phyloP scores from a whole-genome alignment of 1,140 invertebrate species.

The Centruroides sculpturatus region DNA sequence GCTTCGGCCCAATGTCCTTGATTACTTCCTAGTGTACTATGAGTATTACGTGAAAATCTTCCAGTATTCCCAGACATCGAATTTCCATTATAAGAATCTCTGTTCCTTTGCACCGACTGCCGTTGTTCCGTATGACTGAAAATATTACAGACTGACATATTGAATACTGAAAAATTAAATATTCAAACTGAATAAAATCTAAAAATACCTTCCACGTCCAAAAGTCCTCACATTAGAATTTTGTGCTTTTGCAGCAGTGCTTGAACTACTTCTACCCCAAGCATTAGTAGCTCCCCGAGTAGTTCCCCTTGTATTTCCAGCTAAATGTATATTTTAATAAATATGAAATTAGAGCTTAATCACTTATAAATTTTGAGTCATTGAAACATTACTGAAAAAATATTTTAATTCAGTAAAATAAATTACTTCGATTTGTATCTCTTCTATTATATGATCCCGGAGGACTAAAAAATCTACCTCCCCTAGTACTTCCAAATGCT shows the following conservation, averaged over 20 bases:
- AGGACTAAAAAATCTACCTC: slow-evolving; percentile 26
- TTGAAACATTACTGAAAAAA: neutral
- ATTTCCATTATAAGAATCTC: slow-evolving; percentile 8
- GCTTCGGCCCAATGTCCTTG: slow-evolving; percentile 13
- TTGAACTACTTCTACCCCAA: too few species aligned
- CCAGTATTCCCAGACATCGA: slow-evolving; percentile 1
- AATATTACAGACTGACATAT: neutral
- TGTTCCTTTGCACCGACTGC: neutral
- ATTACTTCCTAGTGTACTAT: neutral
- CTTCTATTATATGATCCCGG: slow-evolving; percentile 24
- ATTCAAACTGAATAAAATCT: neutral
- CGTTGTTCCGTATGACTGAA: slow-evolving; percentile 5
- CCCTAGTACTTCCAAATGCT: slow-evolving; percentile 15
- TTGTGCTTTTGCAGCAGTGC: neutral
- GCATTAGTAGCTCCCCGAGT: too few species aligned
- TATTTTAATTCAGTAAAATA: neutral
- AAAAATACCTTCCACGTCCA: neutral
- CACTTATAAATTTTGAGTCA: neutral
- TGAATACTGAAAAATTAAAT: neutral
- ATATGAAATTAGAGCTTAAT: neutral
- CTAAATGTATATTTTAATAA: neutral
- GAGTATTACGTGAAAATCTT: neutral
- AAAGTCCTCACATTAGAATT: neutral
- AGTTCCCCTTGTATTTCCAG: too few species aligned
- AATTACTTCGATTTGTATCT: slow-evolving; percentile 8